Base-by-base conservation (phyloP, 1,140 invertebrate species). In the Coptotermes formosanus region DNA sequence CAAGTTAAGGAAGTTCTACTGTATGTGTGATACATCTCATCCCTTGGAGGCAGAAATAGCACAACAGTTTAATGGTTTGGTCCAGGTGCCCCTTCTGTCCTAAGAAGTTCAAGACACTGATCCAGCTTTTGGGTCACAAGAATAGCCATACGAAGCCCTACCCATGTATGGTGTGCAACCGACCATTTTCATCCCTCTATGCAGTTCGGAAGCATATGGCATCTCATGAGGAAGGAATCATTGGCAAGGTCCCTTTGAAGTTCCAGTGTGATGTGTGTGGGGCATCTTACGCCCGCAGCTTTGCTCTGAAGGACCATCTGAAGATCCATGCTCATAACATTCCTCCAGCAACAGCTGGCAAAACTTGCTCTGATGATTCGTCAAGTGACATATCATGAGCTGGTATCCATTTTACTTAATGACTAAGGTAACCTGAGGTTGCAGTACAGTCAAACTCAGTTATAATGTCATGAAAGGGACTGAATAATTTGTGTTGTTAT, bases 61-160 rank as follows among this genome's bases (percentile, higher is more conserved):
- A n/a, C 25, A 11, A 14, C 25, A 75, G 64, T 75, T n/a, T 75
- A 30, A 75, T 75, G 30, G 3, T 75, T 8, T 75, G 64, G 21
- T 96, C 95, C 88, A 93, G 93, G 82, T 96, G 95, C 88, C 94
- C 95, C 7, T 94, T 91, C 87, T 96, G 95, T 88, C 93, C 94
- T 0, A 96, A 96, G 88, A 93, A 94, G 0, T 96, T 96, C 89
- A 95, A 95, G 88, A 96, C 95, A 0, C 92, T 94, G 0, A 95
- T 96, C 0, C 95, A 96, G 89, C 90, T 96, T 0, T 94, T 94
- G 6, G 95, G 94, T 0, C 95, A 96, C 88, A 95, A 94, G 89
- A 96, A 96, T 88, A 95, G 94, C 32, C 95, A 96, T 87, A 96
- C 94, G 0, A 96, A 96, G 89, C 95, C 95, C 0, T 96, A 95